Evolutionary conservation across 1,140 invertebrate species (phyloP), one percentile per base, ranked within the genome.

Genomic region (Lerema accius): DNA sequence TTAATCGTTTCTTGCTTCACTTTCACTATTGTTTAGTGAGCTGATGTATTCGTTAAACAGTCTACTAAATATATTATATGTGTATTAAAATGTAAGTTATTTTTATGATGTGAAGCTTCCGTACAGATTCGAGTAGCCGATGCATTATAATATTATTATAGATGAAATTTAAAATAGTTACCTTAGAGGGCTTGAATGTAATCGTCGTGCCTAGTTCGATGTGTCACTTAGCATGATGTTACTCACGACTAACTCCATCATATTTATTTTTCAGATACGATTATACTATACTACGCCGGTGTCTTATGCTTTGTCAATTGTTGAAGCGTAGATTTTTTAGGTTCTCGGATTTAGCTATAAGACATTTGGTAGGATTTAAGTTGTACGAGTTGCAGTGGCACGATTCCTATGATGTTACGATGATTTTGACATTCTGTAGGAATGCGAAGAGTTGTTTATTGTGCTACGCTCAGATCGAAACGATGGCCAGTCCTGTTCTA

Each of bases 151-250:
- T 76, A 80, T 77, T 71, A 79, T 80, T 80, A 78, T 85, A 82
- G 77, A 70, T 73, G 74, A 75, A 73, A 70, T 69, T 77, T 23
- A 23, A 81, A 76, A 82, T 88, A 87, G 82, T 78, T 86, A 82
- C 71, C 64, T 86, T 85, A 88, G 86, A 76, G 70, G 76, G 88
- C 86, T 90, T 89, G 75, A 86, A 82, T 87, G 80, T 89, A 86
- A 80, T 83, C 75, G 86, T 88, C 85, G 88, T 90, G 86, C 86
- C 88, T 90, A 88, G 86, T 83, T 79, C 83, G 19, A 82, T 73
- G 83, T 84, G 72, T 82, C 80, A 78, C 76, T 84, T 85, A 85
- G 84, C 81, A 83, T 82, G 82, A 82, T 85, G 78, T 85, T 82
- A 82, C 82, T 84, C 83, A 74, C 78, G 77, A 75, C 43, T 84